These are phyloP conservation scores for Synergus gifuensis DNA, from an alignment of 2,888 invertebrate genomes.

Conservation along the genomic window DNA sequence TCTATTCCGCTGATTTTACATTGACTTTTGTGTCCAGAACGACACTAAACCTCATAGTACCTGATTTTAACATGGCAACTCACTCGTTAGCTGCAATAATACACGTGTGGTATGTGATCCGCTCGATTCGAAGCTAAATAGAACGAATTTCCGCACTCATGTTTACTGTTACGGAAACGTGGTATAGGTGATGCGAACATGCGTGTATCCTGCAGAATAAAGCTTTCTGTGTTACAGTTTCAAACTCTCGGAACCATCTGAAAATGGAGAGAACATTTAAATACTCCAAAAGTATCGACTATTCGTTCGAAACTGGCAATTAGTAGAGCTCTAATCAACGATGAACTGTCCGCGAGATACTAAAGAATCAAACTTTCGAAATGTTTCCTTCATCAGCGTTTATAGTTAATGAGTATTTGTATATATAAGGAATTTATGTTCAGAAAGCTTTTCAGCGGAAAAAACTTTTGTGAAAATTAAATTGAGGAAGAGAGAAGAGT, in stretches of 20 bases:
- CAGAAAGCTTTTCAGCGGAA: neutral
- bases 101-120: constrained; percentile 32
- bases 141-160: constrained; percentile 31
- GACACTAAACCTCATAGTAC: neutral
- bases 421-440: constrained; percentile 25
- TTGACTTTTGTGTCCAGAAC: constrained; percentile 1
- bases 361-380: neutral
- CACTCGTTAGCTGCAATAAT: constrained; percentile 28
- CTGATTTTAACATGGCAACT: constrained; percentile 17
- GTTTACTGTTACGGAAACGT: constrained; percentile 33
- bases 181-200: neutral
- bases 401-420: neutral
- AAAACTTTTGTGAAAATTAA: constrained; percentile 7
- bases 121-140: constrained; percentile 25
- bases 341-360: neutral
- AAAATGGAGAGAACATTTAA: neutral
- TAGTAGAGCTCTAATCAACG: neutral
- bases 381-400: constrained; percentile 16
- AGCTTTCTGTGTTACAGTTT: neutral
- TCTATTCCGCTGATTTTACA: constrained; percentile 9
- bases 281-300: constrained; percentile 9
- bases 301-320: neutral
- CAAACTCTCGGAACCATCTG: neutral
- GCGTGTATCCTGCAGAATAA: constrained; percentile 5
- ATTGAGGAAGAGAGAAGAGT: neutral